Conservation (phyloP, 2,113 vertebrate species). For the Callipepla squamata region DNA sequence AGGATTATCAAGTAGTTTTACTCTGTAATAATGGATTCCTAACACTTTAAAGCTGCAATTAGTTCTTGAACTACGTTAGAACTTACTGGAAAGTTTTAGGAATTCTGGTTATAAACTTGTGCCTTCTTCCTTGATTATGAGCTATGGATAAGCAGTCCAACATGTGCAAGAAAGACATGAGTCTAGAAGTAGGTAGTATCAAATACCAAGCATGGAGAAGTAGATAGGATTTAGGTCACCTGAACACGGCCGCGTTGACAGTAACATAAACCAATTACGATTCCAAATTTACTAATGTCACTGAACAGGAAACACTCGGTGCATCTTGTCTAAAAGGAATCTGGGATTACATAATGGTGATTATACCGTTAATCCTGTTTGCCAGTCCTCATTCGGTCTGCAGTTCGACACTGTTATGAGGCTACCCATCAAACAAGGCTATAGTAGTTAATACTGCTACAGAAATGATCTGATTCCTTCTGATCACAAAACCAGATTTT, state of each 20-base stretch:
- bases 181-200: neutral
- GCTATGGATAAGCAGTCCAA: neutral
- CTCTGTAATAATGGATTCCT: neutral
- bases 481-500: neutral
- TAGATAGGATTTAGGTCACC: slow-evolving; percentile 25
- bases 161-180: neutral
- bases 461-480: neutral
- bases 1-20: neutral
- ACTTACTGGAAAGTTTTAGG: neutral
- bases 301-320: slow-evolving; percentile 27
- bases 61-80: neutral
- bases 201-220: neutral
- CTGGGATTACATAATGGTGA: slow-evolving; percentile 19
- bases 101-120: neutral
- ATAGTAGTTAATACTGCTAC: neutral
- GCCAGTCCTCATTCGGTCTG: neutral
- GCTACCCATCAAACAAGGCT: neutral
- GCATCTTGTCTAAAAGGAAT: slow-evolving; percentile 5
- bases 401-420: neutral
- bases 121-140: neutral
- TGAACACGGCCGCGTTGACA: neutral
- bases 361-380: slow-evolving; percentile 56
- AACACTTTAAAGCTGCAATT: neutral
- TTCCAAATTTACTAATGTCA: slow-evolving; percentile 49
- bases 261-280: slow-evolving; percentile 37